Conservation (phyloP, 2,888 invertebrate genomes). For the Dasypogon diadema region DNA sequence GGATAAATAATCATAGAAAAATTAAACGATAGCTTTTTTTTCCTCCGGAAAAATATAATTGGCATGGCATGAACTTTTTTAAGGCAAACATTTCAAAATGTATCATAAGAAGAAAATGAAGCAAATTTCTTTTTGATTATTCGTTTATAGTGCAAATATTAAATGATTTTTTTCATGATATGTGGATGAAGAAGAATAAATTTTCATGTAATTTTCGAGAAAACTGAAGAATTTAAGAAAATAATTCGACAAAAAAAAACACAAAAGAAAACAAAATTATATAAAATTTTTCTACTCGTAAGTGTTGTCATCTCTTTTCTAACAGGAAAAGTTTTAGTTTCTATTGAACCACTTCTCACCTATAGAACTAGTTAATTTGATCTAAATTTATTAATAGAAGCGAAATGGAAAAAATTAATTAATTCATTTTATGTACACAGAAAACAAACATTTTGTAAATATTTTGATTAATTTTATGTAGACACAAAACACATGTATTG, state of each 20-base stretch:
- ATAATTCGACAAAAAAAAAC: not conserved
- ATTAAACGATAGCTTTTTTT: too few relatives aligned
- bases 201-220: too few relatives aligned
- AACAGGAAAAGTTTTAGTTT: constrained; percentile 12
- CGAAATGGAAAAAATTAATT: constrained; percentile 57
- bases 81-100: too few relatives aligned
- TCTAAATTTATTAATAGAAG: not conserved
- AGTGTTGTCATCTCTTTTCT: constrained; percentile 26
- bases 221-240: not conserved
- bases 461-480: constrained; percentile 10
- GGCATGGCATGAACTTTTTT: not conserved
- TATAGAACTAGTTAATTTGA: not conserved
- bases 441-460: constrained; percentile 30
- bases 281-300: constrained; percentile 7
- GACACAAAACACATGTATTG: constrained; percentile 38
- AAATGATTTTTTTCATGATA: not conserved
- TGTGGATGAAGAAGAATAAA: not conserved
- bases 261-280: not conserved
- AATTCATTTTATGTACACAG: constrained; percentile 57
- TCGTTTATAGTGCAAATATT: not conserved
- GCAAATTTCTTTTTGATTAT: not conserved
- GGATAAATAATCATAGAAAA: too few relatives aligned
- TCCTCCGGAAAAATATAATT: too few relatives aligned
- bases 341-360: constrained; percentile 5
- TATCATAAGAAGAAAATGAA: not conserved